phyloP scores from a whole-genome alignment of 2,113 vertebrate species.

The Scortum barcoo region DNA sequence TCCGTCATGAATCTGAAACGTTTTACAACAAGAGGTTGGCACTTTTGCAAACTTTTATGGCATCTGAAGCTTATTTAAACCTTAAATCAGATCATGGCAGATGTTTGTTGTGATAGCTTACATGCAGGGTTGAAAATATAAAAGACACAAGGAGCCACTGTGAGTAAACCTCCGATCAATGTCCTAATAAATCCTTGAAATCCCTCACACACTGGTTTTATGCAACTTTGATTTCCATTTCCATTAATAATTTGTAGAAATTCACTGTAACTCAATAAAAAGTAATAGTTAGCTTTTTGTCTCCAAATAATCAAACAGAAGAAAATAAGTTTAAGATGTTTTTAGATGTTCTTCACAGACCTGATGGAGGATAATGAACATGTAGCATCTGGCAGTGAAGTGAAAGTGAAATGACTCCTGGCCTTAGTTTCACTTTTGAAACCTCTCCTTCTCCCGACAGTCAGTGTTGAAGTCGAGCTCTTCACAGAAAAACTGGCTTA shows the following conservation, averaged over 20 bases:
- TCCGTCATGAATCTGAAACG: background rate
- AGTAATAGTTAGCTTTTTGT: no score
- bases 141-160: background rate
- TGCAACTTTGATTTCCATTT: no score
- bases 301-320: no score
- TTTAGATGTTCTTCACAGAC: no score
- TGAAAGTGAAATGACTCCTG: background rate
- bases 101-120: background rate
- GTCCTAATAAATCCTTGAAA: no score
- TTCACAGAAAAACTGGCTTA: background rate
- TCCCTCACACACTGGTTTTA: no score
- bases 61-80: background rate
- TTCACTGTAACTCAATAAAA: no score
- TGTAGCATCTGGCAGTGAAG: background rate
- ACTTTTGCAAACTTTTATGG: background rate
- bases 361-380: no score
- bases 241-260: no score
- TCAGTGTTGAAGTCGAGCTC: no score
- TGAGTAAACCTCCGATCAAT: background rate
- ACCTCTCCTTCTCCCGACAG: background rate
- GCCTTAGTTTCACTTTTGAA: background rate
- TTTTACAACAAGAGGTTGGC: background rate
- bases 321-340: no score
- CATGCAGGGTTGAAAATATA: background rate
- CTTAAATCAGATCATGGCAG: background rate